Evolutionary conservation across 2,797 vertebrate genomes (phyloP).

Genomic region (Craterocephalus amniculus): DNA sequence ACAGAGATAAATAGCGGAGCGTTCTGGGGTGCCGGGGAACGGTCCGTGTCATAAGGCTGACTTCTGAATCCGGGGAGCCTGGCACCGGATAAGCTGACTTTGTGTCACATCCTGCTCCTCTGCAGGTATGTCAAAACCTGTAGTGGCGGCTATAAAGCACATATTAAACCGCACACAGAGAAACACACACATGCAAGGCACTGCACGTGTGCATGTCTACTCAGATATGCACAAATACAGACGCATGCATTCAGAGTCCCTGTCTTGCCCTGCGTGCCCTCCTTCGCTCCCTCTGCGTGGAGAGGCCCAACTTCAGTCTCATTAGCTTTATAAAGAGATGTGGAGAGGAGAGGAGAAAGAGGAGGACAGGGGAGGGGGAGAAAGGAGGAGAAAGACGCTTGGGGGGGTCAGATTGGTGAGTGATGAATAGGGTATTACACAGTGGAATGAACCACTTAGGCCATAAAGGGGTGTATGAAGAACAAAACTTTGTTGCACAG

Average conservation of each 20-base stretch:
- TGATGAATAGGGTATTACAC: slow-evolving; percentile 85
- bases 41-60: slow-evolving; percentile 58
- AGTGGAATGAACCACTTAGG: slow-evolving; percentile 81
- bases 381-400: slow-evolving; percentile 68
- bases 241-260: slow-evolving; percentile 11
- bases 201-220: slow-evolving; percentile 25
- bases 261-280: slow-evolving; percentile 47
- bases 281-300: slow-evolving; percentile 61
- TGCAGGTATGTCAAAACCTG: slow-evolving; percentile 47
- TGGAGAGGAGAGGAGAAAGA: slow-evolving; percentile 70
- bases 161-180: slow-evolving; percentile 42
- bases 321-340: slow-evolving; percentile 85
- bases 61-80: slow-evolving; percentile 56
- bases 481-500: slow-evolving; percentile 29
- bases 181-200: slow-evolving; percentile 28
- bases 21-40: slow-evolving; percentile 65
- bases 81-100: slow-evolving; percentile 50
- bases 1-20: slow-evolving; percentile 64
- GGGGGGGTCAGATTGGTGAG: slow-evolving; percentile 79
- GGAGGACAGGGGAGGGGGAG: slow-evolving; percentile 61
- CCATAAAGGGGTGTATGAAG: slow-evolving; percentile 68
- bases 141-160: slow-evolving; percentile 51
- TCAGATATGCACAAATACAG: slow-evolving; percentile 32
- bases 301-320: slow-evolving; percentile 84
- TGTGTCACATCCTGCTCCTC: slow-evolving; percentile 36